Evolutionary conservation across 35 echinoderm and acorn worm species (phyloP).

Genomic region (Heliocidaris tuberculata): DNA sequence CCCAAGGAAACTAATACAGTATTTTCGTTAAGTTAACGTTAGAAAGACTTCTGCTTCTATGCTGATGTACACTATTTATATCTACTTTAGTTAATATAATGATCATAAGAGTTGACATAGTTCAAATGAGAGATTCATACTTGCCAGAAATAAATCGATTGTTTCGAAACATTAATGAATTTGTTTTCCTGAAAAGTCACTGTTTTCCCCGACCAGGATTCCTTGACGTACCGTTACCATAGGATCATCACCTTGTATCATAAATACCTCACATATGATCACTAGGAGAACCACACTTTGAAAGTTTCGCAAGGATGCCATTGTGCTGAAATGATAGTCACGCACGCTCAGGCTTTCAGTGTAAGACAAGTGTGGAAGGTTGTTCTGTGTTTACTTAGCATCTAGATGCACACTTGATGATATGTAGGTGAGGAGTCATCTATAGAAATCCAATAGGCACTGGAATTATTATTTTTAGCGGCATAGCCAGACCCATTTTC

Average conservation of each 20-base stretch:
- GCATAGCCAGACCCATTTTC: no score
- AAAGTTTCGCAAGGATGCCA: neutral
- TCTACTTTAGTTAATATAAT: no score
- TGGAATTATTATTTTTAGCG: neutral
- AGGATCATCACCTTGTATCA: neutral
- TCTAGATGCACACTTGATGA: neutral
- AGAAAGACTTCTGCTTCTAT: no score
- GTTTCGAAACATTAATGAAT: slow-evolving; percentile 54
- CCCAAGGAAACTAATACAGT: no score
- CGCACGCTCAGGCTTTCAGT: neutral
- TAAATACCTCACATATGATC: neutral
- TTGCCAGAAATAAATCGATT: slow-evolving; percentile 62
- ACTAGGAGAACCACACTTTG: neutral
- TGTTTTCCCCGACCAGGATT: slow-evolving; percentile 8
- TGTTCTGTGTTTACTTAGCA: neutral
- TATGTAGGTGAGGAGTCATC: neutral
- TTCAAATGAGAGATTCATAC: neutral
- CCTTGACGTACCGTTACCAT: slow-evolving; percentile 55
- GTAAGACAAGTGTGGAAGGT: neutral
- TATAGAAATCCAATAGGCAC: neutral
- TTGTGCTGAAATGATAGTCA: neutral
- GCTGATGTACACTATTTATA: no score
- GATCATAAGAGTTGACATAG: no score
- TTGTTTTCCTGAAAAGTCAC: slow-evolving; percentile 33
- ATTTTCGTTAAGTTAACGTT: no score